These are phyloP conservation scores for Noctilio leporinus DNA, from an alignment of 2,113 vertebrate genomes.

Conservation along the genomic window DNA sequence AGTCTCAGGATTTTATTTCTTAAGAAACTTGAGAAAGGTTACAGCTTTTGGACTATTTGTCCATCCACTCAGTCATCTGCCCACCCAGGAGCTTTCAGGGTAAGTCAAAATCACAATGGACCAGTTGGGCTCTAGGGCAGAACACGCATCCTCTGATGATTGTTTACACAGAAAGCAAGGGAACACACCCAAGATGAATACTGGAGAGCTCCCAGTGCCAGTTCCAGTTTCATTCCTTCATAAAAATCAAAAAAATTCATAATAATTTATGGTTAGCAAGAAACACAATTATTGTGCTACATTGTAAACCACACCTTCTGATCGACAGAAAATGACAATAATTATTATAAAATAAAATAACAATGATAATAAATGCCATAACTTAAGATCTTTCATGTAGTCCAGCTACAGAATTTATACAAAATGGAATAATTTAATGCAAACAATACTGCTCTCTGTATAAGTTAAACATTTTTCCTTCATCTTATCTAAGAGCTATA, in stretches of 20 bases:
- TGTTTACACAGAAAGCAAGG: background rate
- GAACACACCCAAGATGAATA: background rate
- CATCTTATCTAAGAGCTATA: slow-evolving; percentile 81
- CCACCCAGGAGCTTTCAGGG: background rate
- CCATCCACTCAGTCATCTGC: slow-evolving; percentile 1
- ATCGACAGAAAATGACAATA: slow-evolving; percentile 86
- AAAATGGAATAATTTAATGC: slow-evolving; percentile 92
- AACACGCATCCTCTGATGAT: background rate
- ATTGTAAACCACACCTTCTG: slow-evolving; percentile 84
- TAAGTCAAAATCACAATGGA: background rate
- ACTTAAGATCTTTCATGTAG: slow-evolving; percentile 95
- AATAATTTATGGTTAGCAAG: slow-evolving; percentile 53
- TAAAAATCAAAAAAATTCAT: slow-evolving; percentile 43
- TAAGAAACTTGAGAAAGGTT: slow-evolving; percentile 49
- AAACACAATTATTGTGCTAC: slow-evolving; percentile 82
- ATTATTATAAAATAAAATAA: slow-evolving; percentile 74
- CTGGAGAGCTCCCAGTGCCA: slow-evolving; percentile 50
- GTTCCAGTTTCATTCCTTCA: slow-evolving; percentile 58
- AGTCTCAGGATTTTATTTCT: slow-evolving; percentile 57
- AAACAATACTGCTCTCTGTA: slow-evolving; percentile 86
- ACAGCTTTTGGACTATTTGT: slow-evolving; percentile 39
- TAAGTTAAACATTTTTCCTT: slow-evolving; percentile 86
- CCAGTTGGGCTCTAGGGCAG: background rate
- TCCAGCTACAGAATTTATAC: slow-evolving; percentile 94
- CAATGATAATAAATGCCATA: slow-evolving; percentile 86